Evolutionary conservation across 2,888 invertebrate genomes (phyloP).

Genomic region (Cryptocephalus primarius): DNA sequence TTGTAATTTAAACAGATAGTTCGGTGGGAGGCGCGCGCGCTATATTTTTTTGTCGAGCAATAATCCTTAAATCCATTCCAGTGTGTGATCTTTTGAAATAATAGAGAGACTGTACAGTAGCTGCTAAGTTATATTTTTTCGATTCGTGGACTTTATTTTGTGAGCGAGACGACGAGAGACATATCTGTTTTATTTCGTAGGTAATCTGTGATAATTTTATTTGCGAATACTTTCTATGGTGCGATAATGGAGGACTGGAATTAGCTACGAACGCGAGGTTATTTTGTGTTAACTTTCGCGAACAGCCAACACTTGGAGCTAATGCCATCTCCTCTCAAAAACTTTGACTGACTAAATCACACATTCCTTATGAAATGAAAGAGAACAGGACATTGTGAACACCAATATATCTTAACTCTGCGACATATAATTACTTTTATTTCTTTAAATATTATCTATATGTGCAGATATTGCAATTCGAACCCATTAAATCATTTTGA

Average conservation of each 20-base stretch:
- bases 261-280: no score
- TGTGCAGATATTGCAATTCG: no score
- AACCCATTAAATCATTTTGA: no score
- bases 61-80: slow-evolving; percentile 38
- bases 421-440: no score
- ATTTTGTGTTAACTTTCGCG: no score
- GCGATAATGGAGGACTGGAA: neutral
- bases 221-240: no score
- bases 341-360: slow-evolving; percentile 4
- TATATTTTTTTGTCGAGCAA: slow-evolving; percentile 20
- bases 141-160: neutral
- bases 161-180: neutral
- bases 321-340: no score
- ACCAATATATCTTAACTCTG: no score
- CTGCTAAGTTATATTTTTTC: slow-evolving; percentile 28
- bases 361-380: slow-evolving; percentile 13
- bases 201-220: slow-evolving; percentile 16
- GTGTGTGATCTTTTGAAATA: slow-evolving; percentile 33
- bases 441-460: no score
- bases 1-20: neutral
- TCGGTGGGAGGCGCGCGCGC: neutral
- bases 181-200: slow-evolving; percentile 15
- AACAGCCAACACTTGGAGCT: no score
- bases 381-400: slow-evolving; percentile 1
- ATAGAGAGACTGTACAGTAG: slow-evolving; percentile 35